Evolutionary conservation across 2,113 vertebrate genomes (phyloP).

Genomic region (Nothocercus julius): DNA sequence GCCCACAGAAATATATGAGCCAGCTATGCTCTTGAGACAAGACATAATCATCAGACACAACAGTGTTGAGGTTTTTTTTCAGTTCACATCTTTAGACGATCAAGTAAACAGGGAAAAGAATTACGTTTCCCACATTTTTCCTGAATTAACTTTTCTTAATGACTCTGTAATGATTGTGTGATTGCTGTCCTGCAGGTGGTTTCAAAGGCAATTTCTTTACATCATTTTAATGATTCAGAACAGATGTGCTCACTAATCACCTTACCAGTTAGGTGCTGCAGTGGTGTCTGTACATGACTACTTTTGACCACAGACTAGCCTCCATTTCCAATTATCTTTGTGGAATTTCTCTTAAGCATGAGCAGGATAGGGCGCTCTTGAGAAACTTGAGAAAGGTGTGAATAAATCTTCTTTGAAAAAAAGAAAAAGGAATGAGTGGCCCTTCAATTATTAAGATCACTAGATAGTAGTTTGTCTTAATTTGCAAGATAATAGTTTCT

Average conservation of each 20-base stretch:
- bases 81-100: neutral
- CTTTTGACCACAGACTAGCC: neutral
- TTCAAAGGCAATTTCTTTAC: slow-evolving; percentile 55
- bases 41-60: neutral
- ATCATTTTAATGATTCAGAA: slow-evolving; percentile 60
- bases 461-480: neutral
- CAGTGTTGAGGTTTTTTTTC: neutral
- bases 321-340: neutral
- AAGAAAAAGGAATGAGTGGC: neutral
- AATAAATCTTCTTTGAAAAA: neutral
- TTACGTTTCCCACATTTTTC: neutral
- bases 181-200: slow-evolving; percentile 60
- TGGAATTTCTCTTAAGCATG: neutral
- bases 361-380: neutral
- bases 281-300: neutral
- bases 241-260: slow-evolving; percentile 49
- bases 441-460: neutral
- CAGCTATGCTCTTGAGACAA: neutral
- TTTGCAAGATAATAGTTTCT: neutral
- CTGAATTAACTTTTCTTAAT: slow-evolving; percentile 51
- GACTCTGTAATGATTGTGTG: slow-evolving; percentile 30
- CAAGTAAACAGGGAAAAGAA: neutral
- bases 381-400: neutral
- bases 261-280: slow-evolving; percentile 38
- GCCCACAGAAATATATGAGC: neutral